A percentile compares a stretch with the other conserved stretches of the same genome.
These are phyloP conservation scores for Drosophila macrospina DNA, from an alignment of 2,888 invertebrate species.

Conservation along the genomic window DNA sequence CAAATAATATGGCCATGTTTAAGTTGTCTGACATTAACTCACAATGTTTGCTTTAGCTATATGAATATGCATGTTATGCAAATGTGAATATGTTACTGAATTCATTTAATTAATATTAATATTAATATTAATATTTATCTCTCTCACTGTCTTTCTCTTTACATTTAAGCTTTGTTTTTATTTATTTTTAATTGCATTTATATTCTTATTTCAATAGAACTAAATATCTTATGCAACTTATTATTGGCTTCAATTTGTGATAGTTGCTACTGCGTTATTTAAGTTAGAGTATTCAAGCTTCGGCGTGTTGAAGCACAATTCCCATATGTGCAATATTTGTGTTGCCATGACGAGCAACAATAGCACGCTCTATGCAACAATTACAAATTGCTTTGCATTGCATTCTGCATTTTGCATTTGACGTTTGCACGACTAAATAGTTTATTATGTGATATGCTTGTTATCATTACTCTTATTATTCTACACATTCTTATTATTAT, in stretches of 20 bases:
- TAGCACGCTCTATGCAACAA: conserved; percentile 62
- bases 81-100: too few relatives aligned
- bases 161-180: too few relatives aligned
- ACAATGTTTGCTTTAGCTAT: too few relatives aligned
- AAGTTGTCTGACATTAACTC: too few relatives aligned
- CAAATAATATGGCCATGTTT: neutral
- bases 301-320: neutral
- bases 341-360: conserved; percentile 56
- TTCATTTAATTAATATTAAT: too few relatives aligned
- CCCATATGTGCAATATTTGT: conserved; percentile 22
- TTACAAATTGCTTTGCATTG: conserved; percentile 62
- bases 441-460: conserved; percentile 56
- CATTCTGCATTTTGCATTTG: conserved; percentile 36
- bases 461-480: conserved; percentile 27
- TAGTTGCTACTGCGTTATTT: neutral
- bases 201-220: too few relatives aligned
- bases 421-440: conserved; percentile 51
- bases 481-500: conserved; percentile 19
- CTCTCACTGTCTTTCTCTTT: too few relatives aligned
- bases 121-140: too few relatives aligned
- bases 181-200: too few relatives aligned
- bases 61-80: too few relatives aligned
- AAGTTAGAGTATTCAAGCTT: conserved; percentile 8
- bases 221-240: too few relatives aligned
- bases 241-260: too few relatives aligned